phyloP scores from a whole-genome alignment of 2,888 invertebrate genomes.

The Plebejus argus region DNA sequence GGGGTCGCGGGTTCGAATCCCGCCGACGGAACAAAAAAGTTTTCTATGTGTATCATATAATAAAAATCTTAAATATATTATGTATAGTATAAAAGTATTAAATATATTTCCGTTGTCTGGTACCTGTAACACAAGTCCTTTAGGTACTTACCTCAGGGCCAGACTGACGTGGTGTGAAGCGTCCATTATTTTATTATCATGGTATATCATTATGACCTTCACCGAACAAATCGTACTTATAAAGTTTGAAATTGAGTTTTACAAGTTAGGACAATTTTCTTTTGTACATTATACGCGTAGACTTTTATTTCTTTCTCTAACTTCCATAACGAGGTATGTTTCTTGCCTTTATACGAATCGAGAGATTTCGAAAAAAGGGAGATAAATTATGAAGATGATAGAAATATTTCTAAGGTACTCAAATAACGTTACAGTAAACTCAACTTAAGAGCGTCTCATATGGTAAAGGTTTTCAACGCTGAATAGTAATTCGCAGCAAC shows the following conservation, averaged over 20 bases:
- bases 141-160: too few relatives aligned
- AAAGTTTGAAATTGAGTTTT: constrained; percentile 2
- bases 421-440: neutral
- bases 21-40: too few relatives aligned
- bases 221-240: neutral
- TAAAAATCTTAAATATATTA: too few relatives aligned
- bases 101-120: too few relatives aligned
- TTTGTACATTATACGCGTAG: neutral
- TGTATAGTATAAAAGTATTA: too few relatives aligned
- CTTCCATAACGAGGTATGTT: neutral
- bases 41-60: too few relatives aligned
- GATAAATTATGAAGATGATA: neutral
- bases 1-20: too few relatives aligned
- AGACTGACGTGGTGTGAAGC: too few relatives aligned
- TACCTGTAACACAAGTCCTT: too few relatives aligned
- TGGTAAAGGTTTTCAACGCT: too few relatives aligned
- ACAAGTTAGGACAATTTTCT: neutral
- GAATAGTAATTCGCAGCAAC: too few relatives aligned
- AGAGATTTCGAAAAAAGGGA: neutral
- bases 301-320: neutral
- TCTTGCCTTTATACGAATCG: neutral
- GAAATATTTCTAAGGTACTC: neutral
- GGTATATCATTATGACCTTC: neutral
- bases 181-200: neutral
- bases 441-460: too few relatives aligned